Evolutionary conservation across 2,797 vertebrate species (phyloP).

Genomic region (Saxicola maurus): DNA sequence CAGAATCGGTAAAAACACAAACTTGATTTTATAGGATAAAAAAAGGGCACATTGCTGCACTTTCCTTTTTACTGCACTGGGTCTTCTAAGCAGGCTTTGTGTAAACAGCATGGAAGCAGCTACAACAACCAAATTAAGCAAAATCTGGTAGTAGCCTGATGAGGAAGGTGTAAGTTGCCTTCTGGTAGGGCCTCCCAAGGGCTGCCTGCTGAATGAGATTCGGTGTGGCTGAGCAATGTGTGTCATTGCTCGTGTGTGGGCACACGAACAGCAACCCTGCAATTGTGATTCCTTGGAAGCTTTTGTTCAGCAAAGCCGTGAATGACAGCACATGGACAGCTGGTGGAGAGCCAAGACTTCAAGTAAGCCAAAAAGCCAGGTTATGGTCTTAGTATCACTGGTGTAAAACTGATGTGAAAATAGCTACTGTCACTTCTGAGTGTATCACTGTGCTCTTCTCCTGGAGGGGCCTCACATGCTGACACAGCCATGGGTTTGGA

Average conservation of each 20-base stretch:
- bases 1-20: background rate
- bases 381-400: background rate
- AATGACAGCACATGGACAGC: background rate
- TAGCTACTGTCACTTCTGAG: background rate
- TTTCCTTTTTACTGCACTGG: background rate
- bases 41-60: background rate
- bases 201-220: background rate
- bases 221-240: rapidly evolving
- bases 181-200: background rate
- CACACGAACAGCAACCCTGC: background rate
- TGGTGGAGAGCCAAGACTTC: background rate
- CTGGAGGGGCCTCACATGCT: background rate
- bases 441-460: background rate
- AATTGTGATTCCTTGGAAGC: background rate
- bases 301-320: background rate
- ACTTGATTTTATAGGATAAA: background rate
- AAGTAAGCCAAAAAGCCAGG: background rate
- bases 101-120: background rate
- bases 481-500: background rate
- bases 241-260: background rate
- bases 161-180: background rate
- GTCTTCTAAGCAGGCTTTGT: background rate
- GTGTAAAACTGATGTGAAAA: background rate
- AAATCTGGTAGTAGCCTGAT: background rate
- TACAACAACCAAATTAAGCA: background rate